These are phyloP conservation scores for Leptinotarsa lineolata DNA, from an alignment of 1,140 invertebrate genomes.

Conservation along the genomic window DNA sequence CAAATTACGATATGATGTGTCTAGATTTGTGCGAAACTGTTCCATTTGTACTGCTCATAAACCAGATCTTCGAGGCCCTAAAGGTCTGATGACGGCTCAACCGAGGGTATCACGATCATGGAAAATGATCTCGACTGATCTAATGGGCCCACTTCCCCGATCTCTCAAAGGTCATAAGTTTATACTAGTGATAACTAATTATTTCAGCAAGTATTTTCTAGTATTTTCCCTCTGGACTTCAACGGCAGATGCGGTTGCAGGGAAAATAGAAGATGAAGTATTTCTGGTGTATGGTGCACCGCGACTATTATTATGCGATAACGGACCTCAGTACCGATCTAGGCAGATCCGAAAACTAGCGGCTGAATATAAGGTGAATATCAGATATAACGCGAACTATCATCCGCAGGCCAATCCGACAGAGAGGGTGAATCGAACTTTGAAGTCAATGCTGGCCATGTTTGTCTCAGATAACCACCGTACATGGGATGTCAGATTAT, in stretches of 20 bases:
- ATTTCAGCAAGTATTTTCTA: constrained; percentile 47
- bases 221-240: constrained; percentile 27
- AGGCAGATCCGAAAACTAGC: constrained; percentile 20
- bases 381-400: constrained; percentile 27
- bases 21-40: neutral
- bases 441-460: constrained; percentile 41
- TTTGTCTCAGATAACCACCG: constrained; percentile 25
- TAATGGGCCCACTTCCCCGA: constrained; percentile 40
- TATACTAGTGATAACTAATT: constrained; percentile 50
- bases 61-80: constrained; percentile 33
- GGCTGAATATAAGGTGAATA: constrained; percentile 21
- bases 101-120: constrained; percentile 18
- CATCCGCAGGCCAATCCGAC: constrained; percentile 29
- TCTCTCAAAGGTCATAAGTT: constrained; percentile 45
- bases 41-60: neutral
- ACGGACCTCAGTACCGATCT: constrained; percentile 15
- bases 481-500: constrained; percentile 23
- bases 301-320: constrained; percentile 17
- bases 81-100: constrained; percentile 42
- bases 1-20: constrained; percentile 11
- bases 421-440: constrained; percentile 31
- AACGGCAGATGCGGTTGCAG: constrained; percentile 5
- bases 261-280: constrained; percentile 33
- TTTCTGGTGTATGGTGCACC: constrained; percentile 35
- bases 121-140: constrained; percentile 19